Base-by-base conservation (phyloP, 2,888 invertebrate species). In the Cacoxenus indagator region DNA sequence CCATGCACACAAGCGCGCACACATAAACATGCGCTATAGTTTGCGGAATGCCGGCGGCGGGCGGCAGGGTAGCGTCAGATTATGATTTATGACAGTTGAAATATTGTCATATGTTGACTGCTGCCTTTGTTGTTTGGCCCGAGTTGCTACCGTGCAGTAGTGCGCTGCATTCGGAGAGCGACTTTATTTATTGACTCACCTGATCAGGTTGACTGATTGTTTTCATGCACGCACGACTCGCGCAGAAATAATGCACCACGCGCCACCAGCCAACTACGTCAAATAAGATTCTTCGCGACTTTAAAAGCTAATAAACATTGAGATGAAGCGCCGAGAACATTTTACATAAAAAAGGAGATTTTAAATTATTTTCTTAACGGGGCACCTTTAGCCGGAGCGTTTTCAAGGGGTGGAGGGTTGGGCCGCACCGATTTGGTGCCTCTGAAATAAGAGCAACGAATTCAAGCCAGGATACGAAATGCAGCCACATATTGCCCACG, bases 181-280 rank as follows among this genome's bases (percentile, higher is more conserved):
- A 62, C 71, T 76, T 85, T 85, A 85, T 86, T 86, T 86, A 86
- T 86, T 87, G 85, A 86, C 87, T 86, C 76, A 82, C 79, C 78
- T 78, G 86, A 86, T 85, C 84, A 85, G 81, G 77, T 83, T 87
- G 87, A 85, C 85, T 85, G 87, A 87, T 87, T 87, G 87, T 79
- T 81, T 76, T 81, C 77, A 80, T 83, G 82, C 85, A 85, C 86
- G 86, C 86, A 83, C 81, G 67, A 48, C n/a, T 57, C 59, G 48
- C n/a, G 31, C 29, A 37, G 19, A 29, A 46, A 31, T 61, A 65
- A 48, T 51, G 43, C 26, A 65, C 6, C 51, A 43, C 55, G 55
- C 26, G n/a, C 8, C 26, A n/a, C 24, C 37, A 37, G 45, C 19
- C 17, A 51, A 51, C 5, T 51, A 22, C 17, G 22, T 51, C 51